Conservation (phyloP, 2,888 invertebrate genomes). For the Rotaria macrura region DNA sequence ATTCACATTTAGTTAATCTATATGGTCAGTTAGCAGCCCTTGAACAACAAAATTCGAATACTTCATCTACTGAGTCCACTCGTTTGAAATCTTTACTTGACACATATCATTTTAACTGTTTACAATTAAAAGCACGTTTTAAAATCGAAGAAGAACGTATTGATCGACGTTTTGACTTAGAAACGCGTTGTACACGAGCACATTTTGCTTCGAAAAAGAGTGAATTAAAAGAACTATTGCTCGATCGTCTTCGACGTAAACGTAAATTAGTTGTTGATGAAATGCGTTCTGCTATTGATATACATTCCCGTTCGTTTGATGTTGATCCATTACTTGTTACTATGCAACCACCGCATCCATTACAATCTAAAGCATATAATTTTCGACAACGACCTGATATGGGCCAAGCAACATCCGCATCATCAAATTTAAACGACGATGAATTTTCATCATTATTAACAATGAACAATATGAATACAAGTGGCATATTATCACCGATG, state of each 20-base stretch:
- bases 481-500: neutral
- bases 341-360: neutral
- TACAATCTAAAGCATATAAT: neutral
- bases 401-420: neutral
- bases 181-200: neutral
- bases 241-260: slow-evolving; percentile 3
- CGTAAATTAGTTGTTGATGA: neutral
- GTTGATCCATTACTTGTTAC: neutral
- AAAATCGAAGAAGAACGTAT: neutral
- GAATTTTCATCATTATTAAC: neutral
- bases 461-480: neutral
- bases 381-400: neutral
- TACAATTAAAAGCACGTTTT: neutral
- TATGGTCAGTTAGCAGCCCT: neutral
- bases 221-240: neutral
- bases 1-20: neutral
- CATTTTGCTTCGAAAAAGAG: neutral
- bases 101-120: neutral
- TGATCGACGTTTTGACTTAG: neutral
- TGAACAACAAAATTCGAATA: neutral
- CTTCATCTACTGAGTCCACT: neutral
- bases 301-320: neutral
- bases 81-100: neutral
- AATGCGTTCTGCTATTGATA: neutral
- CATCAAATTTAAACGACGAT: neutral